Percentiles rank a stretch among this genome's conserved stretches.
These are phyloP conservation scores for Tetranychus truncatus DNA, from an alignment of 2,888 invertebrate genomes.

Conservation along the genomic window DNA sequence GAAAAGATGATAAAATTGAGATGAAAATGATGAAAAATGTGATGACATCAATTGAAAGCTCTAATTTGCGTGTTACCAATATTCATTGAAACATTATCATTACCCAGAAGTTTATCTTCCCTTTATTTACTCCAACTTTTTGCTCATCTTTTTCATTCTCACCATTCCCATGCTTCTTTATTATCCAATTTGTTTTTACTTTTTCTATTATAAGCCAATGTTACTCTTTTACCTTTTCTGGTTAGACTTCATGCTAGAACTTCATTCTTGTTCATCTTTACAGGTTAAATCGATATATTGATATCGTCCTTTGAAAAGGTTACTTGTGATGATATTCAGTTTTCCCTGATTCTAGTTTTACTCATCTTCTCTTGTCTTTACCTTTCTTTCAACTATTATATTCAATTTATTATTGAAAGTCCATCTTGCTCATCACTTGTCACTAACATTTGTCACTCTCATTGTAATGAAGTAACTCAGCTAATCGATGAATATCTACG, in stretches of 20 bases:
- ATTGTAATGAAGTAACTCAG: too few relatives aligned
- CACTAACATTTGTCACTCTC: too few relatives aligned
- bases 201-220: background rate
- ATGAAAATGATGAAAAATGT: background rate
- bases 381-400: background rate
- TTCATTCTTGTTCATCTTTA: background rate
- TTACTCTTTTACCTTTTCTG: background rate
- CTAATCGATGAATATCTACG: too few relatives aligned
- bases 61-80: background rate
- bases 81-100: background rate
- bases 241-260: too few relatives aligned
- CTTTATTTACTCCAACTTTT: background rate
- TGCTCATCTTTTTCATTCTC: background rate
- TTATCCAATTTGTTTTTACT: background rate
- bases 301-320: background rate
- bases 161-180: background rate
- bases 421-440: background rate
- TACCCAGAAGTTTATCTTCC: background rate
- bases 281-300: background rate
- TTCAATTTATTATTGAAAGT: background rate
- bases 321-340: background rate
- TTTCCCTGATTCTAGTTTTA: background rate
- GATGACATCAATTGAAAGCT: background rate
- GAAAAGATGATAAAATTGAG: background rate
- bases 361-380: background rate